These are phyloP conservation scores for Drosophila subpulchrella DNA, from an alignment of 1,140 invertebrate species.

Conservation along the genomic window DNA sequence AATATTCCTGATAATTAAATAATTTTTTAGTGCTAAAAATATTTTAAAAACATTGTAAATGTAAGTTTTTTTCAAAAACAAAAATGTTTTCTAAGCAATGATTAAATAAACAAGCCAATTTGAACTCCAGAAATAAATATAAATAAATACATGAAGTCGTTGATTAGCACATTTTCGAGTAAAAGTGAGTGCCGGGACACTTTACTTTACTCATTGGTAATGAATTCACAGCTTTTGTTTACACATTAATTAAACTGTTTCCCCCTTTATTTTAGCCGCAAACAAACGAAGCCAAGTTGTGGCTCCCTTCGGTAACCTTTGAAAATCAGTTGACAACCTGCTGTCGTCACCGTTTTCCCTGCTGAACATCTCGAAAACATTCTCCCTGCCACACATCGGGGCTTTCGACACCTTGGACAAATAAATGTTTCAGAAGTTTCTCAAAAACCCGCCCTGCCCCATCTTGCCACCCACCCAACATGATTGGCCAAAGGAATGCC, in stretches of 20 bases:
- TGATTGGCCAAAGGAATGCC: conserved; percentile 33
- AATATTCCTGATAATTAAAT: too few relatives aligned
- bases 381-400: conserved; percentile 31
- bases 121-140: background rate
- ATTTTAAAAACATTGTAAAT: too few relatives aligned
- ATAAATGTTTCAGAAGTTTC: conserved; percentile 62
- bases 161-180: background rate
- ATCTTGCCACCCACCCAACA: background rate
- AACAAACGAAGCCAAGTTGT: conserved; percentile 11
- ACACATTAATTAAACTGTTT: conserved; percentile 41
- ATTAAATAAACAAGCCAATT: background rate
- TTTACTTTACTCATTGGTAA: conserved; percentile 3
- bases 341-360: conserved; percentile 36
- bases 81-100: background rate
- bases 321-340: conserved; percentile 62
- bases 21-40: background rate
- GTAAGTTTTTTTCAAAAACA: too few relatives aligned
- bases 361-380: conserved; percentile 8
- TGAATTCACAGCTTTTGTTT: conserved; percentile 27
- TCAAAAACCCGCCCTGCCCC: conserved; percentile 7
- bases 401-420: conserved; percentile 72
- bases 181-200: background rate
- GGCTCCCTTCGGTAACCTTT: conserved; percentile 26
- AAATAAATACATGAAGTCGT: background rate
- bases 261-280: background rate